A percentile compares a stretch with the other conserved stretches of the same genome.
phyloP scores from a whole-genome alignment of 2,888 invertebrate species.

The Linyphia triangularis region DNA sequence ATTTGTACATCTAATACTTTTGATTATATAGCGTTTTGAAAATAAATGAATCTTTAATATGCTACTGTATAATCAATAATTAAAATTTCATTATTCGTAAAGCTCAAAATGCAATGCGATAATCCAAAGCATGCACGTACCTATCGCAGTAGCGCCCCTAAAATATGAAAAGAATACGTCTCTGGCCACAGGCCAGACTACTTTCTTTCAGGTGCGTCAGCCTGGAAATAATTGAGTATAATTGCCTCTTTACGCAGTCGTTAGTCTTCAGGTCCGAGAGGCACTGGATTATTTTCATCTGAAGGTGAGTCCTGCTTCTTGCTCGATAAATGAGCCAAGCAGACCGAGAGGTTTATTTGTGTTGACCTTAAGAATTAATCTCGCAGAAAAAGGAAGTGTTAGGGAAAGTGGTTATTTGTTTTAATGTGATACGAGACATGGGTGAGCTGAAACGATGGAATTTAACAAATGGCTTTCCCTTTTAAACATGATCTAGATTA shows the following conservation, averaged over 20 bases:
- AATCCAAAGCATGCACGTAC: not conserved
- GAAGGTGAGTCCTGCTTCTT: not conserved
- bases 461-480: no score
- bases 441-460: no score
- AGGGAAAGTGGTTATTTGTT: not conserved
- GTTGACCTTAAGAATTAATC: not conserved
- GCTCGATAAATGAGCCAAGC: not conserved
- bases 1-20: no score
- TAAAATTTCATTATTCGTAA: no score
- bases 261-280: slow-evolving; percentile 10
- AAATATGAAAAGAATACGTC: slow-evolving; percentile 32
- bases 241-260: slow-evolving; percentile 39
- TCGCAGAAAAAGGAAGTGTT: not conserved
- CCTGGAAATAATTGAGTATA: slow-evolving; percentile 58
- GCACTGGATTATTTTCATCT: not conserved
- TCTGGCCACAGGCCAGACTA: slow-evolving; percentile 39
- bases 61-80: no score
- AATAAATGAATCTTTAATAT: no score
- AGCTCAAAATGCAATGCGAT: no score
- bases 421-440: not conserved
- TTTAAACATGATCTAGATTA: no score
- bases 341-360: not conserved
- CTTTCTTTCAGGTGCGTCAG: slow-evolving; percentile 31
- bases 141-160: not conserved
- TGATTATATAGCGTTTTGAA: no score